Conservation (phyloP, 2,888 invertebrate genomes). For the Phaonia tiefii region DNA sequence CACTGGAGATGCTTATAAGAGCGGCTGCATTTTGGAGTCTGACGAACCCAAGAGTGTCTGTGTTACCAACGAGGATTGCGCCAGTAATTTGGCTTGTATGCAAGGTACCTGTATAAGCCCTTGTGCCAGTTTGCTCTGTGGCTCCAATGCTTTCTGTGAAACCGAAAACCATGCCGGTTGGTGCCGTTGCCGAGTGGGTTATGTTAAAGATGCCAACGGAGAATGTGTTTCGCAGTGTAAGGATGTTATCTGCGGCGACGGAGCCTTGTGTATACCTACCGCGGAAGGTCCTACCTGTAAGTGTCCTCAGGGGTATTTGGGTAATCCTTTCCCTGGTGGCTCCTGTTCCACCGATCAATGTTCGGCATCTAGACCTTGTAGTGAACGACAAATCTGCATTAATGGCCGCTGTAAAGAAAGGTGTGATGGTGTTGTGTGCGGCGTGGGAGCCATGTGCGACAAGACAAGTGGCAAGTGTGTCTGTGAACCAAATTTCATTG, state of each 20-base stretch:
- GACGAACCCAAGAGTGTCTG: constrained; percentile 85
- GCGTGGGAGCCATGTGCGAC: constrained; percentile 93
- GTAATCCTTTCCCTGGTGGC: constrained; percentile 96
- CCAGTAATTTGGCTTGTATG: constrained; percentile 89
- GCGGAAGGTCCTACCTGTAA: constrained; percentile 92
- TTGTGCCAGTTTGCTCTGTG: constrained; percentile 89
- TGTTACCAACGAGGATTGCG: constrained; percentile 87
- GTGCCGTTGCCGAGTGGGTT: constrained; percentile 93
- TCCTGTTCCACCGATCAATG: constrained; percentile 91
- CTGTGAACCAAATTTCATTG: constrained; percentile 92
- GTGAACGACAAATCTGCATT: constrained; percentile 90
- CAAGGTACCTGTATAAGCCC: constrained; percentile 91
- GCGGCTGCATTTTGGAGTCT: constrained; percentile 86
- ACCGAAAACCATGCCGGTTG: constrained; percentile 93
- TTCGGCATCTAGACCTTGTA: constrained; percentile 88
- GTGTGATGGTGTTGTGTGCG: constrained; percentile 93
- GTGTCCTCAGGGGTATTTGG: constrained; percentile 91
- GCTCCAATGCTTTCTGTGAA: constrained; percentile 92
- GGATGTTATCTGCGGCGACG: constrained; percentile 87
- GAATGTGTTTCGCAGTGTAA: constrained; percentile 88
- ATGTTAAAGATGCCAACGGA: constrained; percentile 88
- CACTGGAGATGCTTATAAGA: constrained; percentile 91
- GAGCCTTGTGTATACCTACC: constrained; percentile 92
- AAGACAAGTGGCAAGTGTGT: constrained; percentile 90
- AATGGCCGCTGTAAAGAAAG: constrained; percentile 93